Percentiles rank a stretch among this genome's conserved stretches.
Conservation (phyloP, 2,797 vertebrate species). For the Spheniscus humboldti region DNA sequence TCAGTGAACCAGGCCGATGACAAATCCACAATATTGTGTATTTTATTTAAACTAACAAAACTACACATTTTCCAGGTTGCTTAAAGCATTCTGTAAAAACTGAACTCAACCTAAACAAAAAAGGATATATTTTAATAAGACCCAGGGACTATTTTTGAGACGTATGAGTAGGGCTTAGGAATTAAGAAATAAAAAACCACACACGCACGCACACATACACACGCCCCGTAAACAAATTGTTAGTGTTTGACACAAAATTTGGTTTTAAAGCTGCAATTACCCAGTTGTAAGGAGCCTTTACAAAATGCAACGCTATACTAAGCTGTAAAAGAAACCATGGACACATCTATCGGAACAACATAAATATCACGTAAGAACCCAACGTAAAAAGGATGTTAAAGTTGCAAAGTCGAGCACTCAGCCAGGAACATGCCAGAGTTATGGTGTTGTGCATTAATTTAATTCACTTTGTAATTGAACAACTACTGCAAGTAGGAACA, state of each 20-base stretch:
- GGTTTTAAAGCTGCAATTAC: slow-evolving; percentile 63
- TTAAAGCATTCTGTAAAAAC: slow-evolving; percentile 65
- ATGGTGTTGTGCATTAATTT: background rate
- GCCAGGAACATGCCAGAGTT: background rate
- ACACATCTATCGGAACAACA: slow-evolving; percentile 48
- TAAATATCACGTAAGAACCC: slow-evolving; percentile 68
- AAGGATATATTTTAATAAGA: slow-evolving; percentile 53
- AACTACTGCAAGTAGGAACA: background rate
- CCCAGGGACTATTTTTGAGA: slow-evolving; percentile 61
- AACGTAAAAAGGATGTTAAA: background rate
- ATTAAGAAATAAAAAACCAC: slow-evolving; percentile 52
- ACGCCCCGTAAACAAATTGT: slow-evolving; percentile 45
- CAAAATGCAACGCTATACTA: slow-evolving; percentile 51
- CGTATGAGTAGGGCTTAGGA: slow-evolving; percentile 48
- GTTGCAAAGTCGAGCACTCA: slow-evolving; percentile 41
- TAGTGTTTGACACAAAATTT: slow-evolving; percentile 64
- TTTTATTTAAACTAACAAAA: slow-evolving; percentile 70
- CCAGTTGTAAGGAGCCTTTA: background rate
- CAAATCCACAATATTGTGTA: background rate
- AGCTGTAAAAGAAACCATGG: slow-evolving; percentile 36
- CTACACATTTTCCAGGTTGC: slow-evolving; percentile 50
- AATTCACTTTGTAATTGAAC: background rate
- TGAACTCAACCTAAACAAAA: slow-evolving; percentile 54
- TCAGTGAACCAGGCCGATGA: background rate
- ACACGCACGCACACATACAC: background rate